These are phyloP conservation scores for Eulemur coronatus DNA, from an alignment of 2,797 vertebrate genomes.

Conservation along the genomic window DNA sequence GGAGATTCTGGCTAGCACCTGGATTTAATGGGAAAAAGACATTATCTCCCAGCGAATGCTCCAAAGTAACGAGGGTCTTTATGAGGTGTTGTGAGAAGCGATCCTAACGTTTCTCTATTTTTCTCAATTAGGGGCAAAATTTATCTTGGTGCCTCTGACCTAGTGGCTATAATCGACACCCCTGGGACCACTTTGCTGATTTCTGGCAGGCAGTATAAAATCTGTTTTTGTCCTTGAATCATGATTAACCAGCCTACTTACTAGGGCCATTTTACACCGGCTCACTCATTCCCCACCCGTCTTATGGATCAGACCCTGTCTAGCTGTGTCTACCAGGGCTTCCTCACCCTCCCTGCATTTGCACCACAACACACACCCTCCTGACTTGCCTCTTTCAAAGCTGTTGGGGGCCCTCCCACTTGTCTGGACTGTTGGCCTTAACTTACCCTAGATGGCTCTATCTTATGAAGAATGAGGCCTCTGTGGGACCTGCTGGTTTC, in stretches of 20 bases:
- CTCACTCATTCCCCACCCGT: not conserved
- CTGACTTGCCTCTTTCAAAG: not conserved
- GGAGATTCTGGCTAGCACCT: not conserved
- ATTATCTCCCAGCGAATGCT: not conserved
- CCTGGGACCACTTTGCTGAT: not conserved
- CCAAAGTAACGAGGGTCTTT: not conserved
- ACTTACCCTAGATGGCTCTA: not conserved
- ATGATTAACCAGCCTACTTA: not conserved
- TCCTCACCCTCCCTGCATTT: not conserved
- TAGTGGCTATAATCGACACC: not conserved
- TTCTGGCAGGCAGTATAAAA: not conserved
- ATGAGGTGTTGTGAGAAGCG: not conserved
- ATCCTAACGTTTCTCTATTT: not conserved
- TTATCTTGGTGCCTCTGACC: not conserved
- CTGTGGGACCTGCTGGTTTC: not conserved
- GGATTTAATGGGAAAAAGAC: constrained; percentile 3
- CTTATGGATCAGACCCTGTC: not conserved
- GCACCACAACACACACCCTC: not conserved
- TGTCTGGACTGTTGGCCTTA: not conserved
- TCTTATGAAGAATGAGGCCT: not conserved
- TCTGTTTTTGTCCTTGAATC: not conserved
- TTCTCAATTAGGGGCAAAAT: not conserved
- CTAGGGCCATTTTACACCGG: not conserved
- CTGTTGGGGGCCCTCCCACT: not conserved
- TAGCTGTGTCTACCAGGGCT: not conserved